Evolutionary conservation across 2,888 invertebrate genomes (phyloP).

Genomic region (Drosophila peninsularis): DNA sequence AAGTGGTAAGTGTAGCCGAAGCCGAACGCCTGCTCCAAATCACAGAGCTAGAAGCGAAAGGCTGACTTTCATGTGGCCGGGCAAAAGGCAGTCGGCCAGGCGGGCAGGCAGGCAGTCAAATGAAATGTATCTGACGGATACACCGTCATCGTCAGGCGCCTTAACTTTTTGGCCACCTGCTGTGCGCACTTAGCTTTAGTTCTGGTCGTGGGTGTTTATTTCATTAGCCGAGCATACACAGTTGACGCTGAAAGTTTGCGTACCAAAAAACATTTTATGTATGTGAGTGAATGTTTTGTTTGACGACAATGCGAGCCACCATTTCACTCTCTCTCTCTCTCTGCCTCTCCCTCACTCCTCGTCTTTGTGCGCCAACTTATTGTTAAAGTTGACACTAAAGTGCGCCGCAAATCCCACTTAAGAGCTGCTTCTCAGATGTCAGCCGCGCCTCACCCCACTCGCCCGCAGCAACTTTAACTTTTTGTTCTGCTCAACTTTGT

Average conservation of each 20-base stretch:
- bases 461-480: constrained; percentile 27
- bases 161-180: constrained; percentile 68
- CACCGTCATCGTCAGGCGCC: constrained; percentile 32
- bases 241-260: constrained; percentile 61
- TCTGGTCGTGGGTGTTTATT: constrained; percentile 59
- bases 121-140: constrained; percentile 72
- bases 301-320: constrained; percentile 19
- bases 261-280: constrained; percentile 47
- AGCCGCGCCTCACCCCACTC: constrained; percentile 9
- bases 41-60: constrained; percentile 52
- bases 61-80: constrained; percentile 15
- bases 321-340: background rate
- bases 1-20: constrained; percentile 28
- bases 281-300: constrained; percentile 38
- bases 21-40: constrained; percentile 35
- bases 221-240: constrained; percentile 66
- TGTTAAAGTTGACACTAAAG: constrained; percentile 81
- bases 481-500: constrained; percentile 32
- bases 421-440: constrained; percentile 58
- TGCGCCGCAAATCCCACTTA: constrained; percentile 78
- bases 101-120: constrained; percentile 24
- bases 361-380: constrained; percentile 64
- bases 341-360: constrained; percentile 4
- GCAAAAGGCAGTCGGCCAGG: background rate
- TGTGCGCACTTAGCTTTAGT: constrained; percentile 62